These are phyloP conservation scores for Neria commutata DNA, from an alignment of 2,888 invertebrate genomes.

Conservation along the genomic window DNA sequence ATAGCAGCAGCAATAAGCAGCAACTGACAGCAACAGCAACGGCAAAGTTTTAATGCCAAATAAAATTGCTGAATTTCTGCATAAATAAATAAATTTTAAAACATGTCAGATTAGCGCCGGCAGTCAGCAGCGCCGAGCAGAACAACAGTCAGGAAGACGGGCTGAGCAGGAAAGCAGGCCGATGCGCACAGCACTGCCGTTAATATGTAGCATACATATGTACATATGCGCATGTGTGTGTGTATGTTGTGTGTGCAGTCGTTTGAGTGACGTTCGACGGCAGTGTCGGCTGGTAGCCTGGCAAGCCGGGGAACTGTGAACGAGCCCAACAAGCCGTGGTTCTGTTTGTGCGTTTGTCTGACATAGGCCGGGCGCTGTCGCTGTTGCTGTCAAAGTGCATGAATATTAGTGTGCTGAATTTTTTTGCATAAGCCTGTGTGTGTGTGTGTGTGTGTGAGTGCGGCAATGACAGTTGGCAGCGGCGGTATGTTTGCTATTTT, in stretches of 20 bases:
- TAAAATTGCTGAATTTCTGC: conserved; percentile 29
- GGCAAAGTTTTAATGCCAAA: conserved; percentile 27
- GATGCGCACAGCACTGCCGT: neutral
- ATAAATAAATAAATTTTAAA: conserved; percentile 47
- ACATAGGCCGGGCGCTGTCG: too few relatives aligned
- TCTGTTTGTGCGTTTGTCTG: too few relatives aligned
- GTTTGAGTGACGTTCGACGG: neutral
- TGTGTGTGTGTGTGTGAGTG: too few relatives aligned
- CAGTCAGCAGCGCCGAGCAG: too few relatives aligned
- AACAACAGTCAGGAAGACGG: too few relatives aligned
- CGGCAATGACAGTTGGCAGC: neutral
- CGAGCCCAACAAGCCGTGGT: too few relatives aligned
- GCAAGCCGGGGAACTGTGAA: too few relatives aligned
- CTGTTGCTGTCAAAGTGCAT: too few relatives aligned
- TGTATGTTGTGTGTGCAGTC: neutral
- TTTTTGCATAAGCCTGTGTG: neutral
- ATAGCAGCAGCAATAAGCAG: conserved; percentile 14
- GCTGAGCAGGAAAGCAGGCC: too few relatives aligned
- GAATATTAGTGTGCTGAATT: too few relatives aligned
- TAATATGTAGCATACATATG: neutral
- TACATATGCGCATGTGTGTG: neutral
- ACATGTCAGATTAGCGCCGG: conserved; percentile 43
- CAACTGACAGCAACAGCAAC: conserved; percentile 12
- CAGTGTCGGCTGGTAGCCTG: too few relatives aligned
- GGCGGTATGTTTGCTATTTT: neutral